A percentile compares a stretch with the other conserved stretches of the same genome.
Conservation (phyloP, 2,797 vertebrate genomes). For the Bryconaethiops microstoma region DNA sequence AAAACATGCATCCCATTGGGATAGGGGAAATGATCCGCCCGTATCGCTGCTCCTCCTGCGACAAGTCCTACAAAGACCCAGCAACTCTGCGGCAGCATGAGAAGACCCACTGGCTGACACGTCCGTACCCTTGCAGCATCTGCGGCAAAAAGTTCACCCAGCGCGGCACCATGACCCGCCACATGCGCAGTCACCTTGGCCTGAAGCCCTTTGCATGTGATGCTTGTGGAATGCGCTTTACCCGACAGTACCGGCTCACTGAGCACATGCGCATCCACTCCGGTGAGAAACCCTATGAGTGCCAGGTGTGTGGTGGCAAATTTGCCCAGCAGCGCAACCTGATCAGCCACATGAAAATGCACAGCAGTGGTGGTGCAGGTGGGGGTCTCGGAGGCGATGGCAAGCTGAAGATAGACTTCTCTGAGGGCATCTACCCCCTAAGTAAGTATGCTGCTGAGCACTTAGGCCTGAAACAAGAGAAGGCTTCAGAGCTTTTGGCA, state of each 20-base stretch:
- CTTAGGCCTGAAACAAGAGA: conserved; percentile 94
- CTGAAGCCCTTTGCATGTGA: conserved; percentile 98
- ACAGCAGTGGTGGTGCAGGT: conserved; percentile 82
- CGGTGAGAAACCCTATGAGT: conserved; percentile 98
- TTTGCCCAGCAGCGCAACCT: conserved; percentile 99
- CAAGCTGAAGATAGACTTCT: conserved; percentile 94
- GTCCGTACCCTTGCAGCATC: conserved; percentile 98
- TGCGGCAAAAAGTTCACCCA: conserved; percentile 99
- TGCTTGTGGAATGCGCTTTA: conserved; percentile 98
- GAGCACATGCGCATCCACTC: conserved; percentile 99
- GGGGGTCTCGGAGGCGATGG: conserved; percentile 81
- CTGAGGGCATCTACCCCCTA: conserved; percentile 93
- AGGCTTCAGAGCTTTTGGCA: conserved; percentile 87
- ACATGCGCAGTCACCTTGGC: conserved; percentile 99
- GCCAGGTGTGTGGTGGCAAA: conserved; percentile 98
- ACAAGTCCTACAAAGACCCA: conserved; percentile 98
- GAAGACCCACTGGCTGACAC: conserved; percentile 98
- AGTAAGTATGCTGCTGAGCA: conserved; percentile 94
- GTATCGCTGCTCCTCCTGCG: conserved; percentile 94
- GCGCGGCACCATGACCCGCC: conserved; percentile 98
- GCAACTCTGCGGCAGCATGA: conserved; percentile 97
- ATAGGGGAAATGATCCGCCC: conserved; percentile 92
- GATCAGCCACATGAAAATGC: conserved; percentile 99
- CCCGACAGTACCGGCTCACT: conserved; percentile 97
- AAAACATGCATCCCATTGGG: conserved; percentile 76